Percentiles rank a stretch among this genome's conserved stretches.
Conservation (phyloP, 1,140 invertebrate species). For the Oncopodura yosiiana region DNA sequence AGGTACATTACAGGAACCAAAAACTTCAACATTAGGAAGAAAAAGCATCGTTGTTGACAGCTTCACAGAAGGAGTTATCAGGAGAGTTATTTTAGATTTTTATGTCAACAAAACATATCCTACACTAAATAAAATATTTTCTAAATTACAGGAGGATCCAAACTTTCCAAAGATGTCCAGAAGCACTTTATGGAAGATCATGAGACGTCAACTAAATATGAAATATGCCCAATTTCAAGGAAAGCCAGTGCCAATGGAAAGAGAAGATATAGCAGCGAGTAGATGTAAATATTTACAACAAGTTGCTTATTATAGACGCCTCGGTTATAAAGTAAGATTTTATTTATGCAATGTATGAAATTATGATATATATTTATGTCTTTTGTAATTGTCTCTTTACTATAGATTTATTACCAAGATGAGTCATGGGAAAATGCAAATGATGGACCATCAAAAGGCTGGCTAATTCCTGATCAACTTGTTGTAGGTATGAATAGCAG, state of each 20-base stretch:
- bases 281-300: too few species aligned
- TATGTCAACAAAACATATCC: background rate
- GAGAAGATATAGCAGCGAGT: too few species aligned
- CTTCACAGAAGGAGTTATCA: constrained; percentile 2
- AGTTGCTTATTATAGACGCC: too few species aligned
- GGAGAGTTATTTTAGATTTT: background rate
- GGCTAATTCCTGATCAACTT: background rate
- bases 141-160: background rate
- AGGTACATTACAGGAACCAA: too few species aligned
- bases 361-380: too few species aligned
- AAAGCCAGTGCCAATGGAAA: constrained; percentile 3
- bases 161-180: constrained; percentile 4
- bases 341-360: too few species aligned
- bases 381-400: too few species aligned
- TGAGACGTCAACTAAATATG: constrained; percentile 1
- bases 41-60: background rate
- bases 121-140: background rate
- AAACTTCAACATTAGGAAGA: background rate
- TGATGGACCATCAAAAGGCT: background rate
- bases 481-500: background rate
- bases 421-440: background rate
- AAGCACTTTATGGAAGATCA: background rate
- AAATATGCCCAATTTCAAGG: constrained; percentile 3
- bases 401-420: constrained; percentile 8
- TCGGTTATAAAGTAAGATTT: too few species aligned